Evolutionary conservation across 2,113 vertebrate species (phyloP).

Genomic region (Carassius auratus): DNA sequence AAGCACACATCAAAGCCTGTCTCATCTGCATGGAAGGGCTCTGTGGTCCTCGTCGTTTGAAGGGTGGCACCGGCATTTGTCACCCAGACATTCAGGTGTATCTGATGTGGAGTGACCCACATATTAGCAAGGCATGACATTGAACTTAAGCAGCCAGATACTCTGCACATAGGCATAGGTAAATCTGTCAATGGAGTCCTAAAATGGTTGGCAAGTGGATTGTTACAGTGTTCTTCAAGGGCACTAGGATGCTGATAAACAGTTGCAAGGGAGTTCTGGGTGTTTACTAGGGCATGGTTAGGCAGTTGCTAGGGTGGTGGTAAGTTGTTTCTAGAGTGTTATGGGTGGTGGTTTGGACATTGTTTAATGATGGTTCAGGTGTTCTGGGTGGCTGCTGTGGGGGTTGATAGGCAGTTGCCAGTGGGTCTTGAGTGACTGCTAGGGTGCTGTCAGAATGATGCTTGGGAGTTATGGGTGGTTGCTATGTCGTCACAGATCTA

Average conservation of each 20-base stretch:
- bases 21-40: neutral
- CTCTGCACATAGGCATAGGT: neutral
- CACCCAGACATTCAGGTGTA: neutral
- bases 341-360: neutral
- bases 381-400: neutral
- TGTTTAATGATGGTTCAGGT: neutral
- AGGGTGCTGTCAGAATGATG: no score
- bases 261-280: no score
- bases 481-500: no score
- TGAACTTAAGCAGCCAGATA: neutral
- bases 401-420: no score
- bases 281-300: no score
- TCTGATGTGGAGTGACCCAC: neutral
- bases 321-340: no score
- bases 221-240: neutral
- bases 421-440: no score
- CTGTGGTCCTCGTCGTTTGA: neutral
- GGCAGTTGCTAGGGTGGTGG: no score
- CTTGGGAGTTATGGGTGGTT: no score
- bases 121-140: neutral
- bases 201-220: neutral
- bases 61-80: neutral
- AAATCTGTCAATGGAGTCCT: neutral
- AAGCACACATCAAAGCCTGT: slow-evolving; percentile 17
- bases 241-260: no score